Percentiles rank a stretch among this genome's conserved stretches.
phyloP scores from a whole-genome alignment of 1,140 invertebrate species.

The Whitmania pigra region DNA sequence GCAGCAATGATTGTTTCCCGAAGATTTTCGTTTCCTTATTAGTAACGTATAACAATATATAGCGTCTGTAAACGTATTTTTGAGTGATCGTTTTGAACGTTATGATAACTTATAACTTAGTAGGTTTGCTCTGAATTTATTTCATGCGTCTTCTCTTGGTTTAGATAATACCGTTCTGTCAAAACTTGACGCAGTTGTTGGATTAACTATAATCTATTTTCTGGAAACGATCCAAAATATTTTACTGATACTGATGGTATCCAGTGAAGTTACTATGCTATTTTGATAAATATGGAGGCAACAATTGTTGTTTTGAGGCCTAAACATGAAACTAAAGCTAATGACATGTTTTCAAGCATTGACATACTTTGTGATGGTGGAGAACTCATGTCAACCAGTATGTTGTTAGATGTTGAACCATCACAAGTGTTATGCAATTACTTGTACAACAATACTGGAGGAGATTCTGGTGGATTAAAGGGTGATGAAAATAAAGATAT shows the following conservation, averaged over 20 bases:
- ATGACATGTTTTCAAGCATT: slow-evolving; percentile 29
- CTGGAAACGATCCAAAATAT: neutral
- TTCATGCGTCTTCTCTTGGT: too few relatives aligned
- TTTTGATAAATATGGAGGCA: slow-evolving; percentile 29
- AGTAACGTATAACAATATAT: too few relatives aligned
- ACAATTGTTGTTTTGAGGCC: slow-evolving; percentile 32
- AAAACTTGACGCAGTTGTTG: neutral
- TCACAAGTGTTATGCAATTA: slow-evolving; percentile 5
- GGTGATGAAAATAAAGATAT: slow-evolving; percentile 14
- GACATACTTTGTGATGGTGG: slow-evolving; percentile 28
- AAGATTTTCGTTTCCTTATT: too few relatives aligned
- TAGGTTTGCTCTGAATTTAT: too few relatives aligned
- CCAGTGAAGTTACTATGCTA: neutral
- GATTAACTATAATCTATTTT: neutral
- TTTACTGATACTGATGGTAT: neutral
- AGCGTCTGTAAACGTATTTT: too few relatives aligned
- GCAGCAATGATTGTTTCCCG: too few relatives aligned
- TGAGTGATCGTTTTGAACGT: too few relatives aligned
- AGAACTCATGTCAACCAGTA: slow-evolving; percentile 12
- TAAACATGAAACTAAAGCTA: slow-evolving; percentile 26
- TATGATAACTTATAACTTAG: too few relatives aligned
- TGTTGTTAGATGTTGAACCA: slow-evolving; percentile 22
- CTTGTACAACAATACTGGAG: slow-evolving; percentile 22
- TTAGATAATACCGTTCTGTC: too few relatives aligned
- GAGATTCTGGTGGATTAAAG: slow-evolving; percentile 24